Evolutionary conservation across 2,888 invertebrate genomes (phyloP), one percentile per base, ranked within the genome.

Genomic region (Seira ritae): DNA sequence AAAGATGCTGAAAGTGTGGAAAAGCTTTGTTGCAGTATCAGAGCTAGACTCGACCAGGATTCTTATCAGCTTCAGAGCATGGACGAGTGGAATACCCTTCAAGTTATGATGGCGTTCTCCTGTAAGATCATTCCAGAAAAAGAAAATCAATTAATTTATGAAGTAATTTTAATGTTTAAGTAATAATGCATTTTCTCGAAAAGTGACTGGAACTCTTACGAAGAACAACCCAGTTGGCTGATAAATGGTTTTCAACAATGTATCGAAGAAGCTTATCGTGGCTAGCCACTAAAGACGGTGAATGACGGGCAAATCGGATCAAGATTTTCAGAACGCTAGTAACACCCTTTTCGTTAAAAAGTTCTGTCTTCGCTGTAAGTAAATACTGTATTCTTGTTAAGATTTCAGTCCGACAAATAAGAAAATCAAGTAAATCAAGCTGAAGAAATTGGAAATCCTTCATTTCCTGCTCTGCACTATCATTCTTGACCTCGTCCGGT

Each of bases 371-470:
- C 0, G 78, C 19, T 3, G 31, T n/a, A 6, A 89, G 67, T 15
- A 88, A 60, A 22, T 84, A 87, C n/a, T 80, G 69, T 6, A 87
- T 85, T 69, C 88, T 62, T 1, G 76, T 70, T 0, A 87, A 55
- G 8, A 88, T 37, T 68, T 85, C 83, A n/a, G 87, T 78, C 8
- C 87, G 73, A 6, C 75, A 62, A 1, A 87, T 87, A 66, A 84
- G 37, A 84, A 87, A 86, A 31, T 94, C 92, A 55, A 97, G 92
- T 2, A 97, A 91, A 92, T 98, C 97, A 37, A 94, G 93, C 92
- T 96, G 96, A 8, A 95, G 94, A 75, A 98, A 91, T 90, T 97
- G 96, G 90, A 95, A 95, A 91, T 98, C 98, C 90, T 96, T 96
- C 87, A 96, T 92, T 81, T 95, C 95, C 75, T 91, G 92, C 75